Conservation (phyloP, 30 jellyfish, hydroid and myxozoan species). For the Morbakka virulenta region DNA sequence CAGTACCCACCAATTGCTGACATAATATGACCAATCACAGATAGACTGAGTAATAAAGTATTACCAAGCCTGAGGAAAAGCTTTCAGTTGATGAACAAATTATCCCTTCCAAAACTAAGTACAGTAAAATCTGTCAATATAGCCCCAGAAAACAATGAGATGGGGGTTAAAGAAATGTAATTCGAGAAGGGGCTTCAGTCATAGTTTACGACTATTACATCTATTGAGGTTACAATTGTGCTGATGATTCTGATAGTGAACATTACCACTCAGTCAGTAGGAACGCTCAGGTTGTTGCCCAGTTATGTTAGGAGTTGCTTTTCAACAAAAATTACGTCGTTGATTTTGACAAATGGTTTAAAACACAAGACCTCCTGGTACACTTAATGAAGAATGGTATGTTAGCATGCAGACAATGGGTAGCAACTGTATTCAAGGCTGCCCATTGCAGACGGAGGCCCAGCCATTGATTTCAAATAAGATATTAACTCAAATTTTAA, state of each 20-base stretch:
- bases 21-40: slow-evolving; percentile 49
- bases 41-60: too few relatives aligned
- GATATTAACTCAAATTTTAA: slow-evolving; percentile 52
- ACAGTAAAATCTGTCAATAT: slow-evolving; percentile 57
- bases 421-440: slow-evolving; percentile 49
- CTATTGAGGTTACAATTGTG: slow-evolving; percentile 29
- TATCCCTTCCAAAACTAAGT: slow-evolving; percentile 41
- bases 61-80: slow-evolving; percentile 47
- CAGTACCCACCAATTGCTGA: slow-evolving; percentile 66
- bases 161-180: slow-evolving; percentile 65
- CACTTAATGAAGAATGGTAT: slow-evolving; percentile 45
- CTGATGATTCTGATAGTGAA: background rate
- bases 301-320: slow-evolving; percentile 55
- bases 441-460: slow-evolving; percentile 56
- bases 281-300: slow-evolving; percentile 66
- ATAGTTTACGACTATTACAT: slow-evolving; percentile 35
- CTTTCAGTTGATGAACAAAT: slow-evolving; percentile 59
- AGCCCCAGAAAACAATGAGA: slow-evolving; percentile 52
- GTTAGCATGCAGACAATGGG: slow-evolving; percentile 60
- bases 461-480: slow-evolving; percentile 38
- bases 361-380: slow-evolving; percentile 34
- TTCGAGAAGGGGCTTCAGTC: slow-evolving; percentile 63
- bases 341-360: slow-evolving; percentile 77
- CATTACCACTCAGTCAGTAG: slow-evolving; percentile 36
- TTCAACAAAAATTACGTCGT: slow-evolving; percentile 13